These are phyloP conservation scores for Pangasius larnaudii DNA, from an alignment of 2,797 vertebrate genomes.

Conservation along the genomic window DNA sequence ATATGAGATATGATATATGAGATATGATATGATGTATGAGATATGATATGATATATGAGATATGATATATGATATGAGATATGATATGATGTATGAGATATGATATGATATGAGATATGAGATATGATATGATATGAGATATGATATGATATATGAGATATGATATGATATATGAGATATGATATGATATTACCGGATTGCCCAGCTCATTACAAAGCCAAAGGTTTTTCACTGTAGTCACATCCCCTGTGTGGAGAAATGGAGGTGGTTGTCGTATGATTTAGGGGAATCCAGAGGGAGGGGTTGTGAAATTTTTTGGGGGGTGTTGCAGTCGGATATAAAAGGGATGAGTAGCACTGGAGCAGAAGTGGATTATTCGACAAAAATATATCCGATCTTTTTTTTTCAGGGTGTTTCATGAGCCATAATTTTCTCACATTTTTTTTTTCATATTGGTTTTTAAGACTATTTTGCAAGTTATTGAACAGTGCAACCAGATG, in stretches of 20 bases:
- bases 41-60: background rate
- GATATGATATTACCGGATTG: background rate
- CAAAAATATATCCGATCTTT: too few species aligned
- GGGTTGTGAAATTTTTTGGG: too few species aligned
- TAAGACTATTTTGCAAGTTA: background rate
- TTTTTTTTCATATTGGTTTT: background rate
- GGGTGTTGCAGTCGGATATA: too few species aligned
- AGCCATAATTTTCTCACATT: background rate
- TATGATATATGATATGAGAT: background rate
- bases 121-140: too few species aligned
- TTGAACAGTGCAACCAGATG: background rate
- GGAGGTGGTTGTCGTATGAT: background rate
- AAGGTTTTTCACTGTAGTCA: background rate
- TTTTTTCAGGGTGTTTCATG: background rate
- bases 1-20: background rate
- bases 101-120: too few species aligned
- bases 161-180: too few species aligned
- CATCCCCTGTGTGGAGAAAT: background rate
- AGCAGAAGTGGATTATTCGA: too few species aligned
- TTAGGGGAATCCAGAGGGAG: background rate
- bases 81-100: background rate
- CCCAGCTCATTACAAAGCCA: background rate
- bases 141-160: too few species aligned
- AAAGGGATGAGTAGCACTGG: background rate
- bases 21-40: background rate